phyloP scores from a whole-genome alignment of 2,797 vertebrate genomes.

The Okamejei kenojei region DNA sequence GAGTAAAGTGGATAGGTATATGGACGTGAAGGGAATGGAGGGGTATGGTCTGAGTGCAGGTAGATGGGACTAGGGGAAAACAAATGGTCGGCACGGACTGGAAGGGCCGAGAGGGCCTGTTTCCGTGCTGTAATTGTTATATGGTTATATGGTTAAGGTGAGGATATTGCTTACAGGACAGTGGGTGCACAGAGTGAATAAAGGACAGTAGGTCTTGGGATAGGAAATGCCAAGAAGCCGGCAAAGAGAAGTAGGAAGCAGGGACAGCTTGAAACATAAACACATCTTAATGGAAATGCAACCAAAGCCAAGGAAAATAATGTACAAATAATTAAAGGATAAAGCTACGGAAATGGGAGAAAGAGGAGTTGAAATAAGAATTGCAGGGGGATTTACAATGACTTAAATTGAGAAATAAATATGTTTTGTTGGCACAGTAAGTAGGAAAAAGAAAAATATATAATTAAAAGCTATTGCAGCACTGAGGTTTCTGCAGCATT shows the following conservation, averaged over 20 bases:
- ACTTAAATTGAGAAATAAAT: constrained; percentile 36
- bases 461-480: not conserved
- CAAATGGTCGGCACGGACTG: too few relatives aligned
- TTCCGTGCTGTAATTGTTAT: too few relatives aligned
- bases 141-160: too few relatives aligned
- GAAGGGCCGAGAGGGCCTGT: too few relatives aligned
- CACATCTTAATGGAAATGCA: constrained; percentile 45
- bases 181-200: constrained; percentile 35
- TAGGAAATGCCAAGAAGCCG: constrained; percentile 47
- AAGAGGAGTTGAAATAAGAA: constrained; percentile 40
- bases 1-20: too few relatives aligned
- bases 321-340: constrained; percentile 55
- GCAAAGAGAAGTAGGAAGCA: constrained; percentile 51
- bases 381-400: constrained; percentile 42
- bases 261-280: constrained; percentile 49
- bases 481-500: not conserved
- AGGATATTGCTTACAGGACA: constrained; percentile 44
- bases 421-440: constrained; percentile 10
- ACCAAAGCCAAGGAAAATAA: constrained; percentile 53
- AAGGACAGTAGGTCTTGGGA: constrained; percentile 43
- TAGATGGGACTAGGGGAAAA: too few relatives aligned
- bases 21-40: too few relatives aligned
- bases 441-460: not conserved
- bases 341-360: constrained; percentile 48
- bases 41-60: too few relatives aligned